phyloP scores from a whole-genome alignment of 2,113 vertebrate species.

The Alectura lathami region DNA sequence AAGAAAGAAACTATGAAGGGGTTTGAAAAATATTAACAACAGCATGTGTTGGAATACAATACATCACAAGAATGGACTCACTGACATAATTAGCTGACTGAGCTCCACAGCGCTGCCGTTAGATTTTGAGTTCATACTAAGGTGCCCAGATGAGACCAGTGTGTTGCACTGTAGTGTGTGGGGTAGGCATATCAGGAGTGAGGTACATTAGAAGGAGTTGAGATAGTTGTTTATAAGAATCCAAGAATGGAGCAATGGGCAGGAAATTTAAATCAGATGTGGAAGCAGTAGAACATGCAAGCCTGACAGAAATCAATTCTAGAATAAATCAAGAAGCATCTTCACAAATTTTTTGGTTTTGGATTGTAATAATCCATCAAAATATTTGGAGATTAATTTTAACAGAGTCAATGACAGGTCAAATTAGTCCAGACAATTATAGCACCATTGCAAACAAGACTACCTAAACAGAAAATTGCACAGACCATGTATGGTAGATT shows the following conservation, averaged over 20 bases:
- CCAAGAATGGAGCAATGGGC: neutral
- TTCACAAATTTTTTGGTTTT: neutral
- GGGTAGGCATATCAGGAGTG: neutral
- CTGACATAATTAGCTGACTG: neutral
- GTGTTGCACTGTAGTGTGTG: neutral
- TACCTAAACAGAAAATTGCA: neutral
- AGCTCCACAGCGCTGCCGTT: accelerated
- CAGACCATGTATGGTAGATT: neutral
- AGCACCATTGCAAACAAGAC: neutral
- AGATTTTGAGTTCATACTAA: neutral
- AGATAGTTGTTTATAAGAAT: neutral
- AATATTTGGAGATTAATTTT: neutral
- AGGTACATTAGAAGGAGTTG: neutral
- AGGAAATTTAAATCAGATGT: neutral
- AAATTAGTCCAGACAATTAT: no score
- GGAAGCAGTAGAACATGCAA: neutral
- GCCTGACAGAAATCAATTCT: neutral
- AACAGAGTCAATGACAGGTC: neutral
- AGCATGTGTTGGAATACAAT: neutral
- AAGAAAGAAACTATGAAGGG: neutral
- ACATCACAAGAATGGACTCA: neutral
- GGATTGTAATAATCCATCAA: neutral
- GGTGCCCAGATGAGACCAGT: neutral
- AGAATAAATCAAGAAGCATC: neutral
- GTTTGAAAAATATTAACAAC: neutral